phyloP scores from a whole-genome alignment of 2,888 invertebrate species.

The Eueremaeus valkanovi region DNA sequence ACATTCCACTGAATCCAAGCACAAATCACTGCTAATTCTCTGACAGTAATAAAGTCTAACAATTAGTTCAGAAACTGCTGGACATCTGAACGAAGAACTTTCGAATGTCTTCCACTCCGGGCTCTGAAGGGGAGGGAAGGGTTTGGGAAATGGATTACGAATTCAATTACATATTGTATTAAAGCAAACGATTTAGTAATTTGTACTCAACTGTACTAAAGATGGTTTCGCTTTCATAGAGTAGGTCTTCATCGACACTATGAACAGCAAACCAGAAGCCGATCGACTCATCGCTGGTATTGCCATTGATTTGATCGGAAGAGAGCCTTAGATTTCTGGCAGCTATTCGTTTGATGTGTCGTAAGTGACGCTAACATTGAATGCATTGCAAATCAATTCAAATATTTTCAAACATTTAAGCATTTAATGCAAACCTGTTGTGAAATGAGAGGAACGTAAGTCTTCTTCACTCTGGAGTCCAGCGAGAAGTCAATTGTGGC shows the following conservation, averaged over 20 bases:
- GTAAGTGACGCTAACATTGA: background rate
- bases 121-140: constrained; percentile 49
- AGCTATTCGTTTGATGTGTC: constrained; percentile 14
- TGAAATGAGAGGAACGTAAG: constrained; percentile 64
- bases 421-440: constrained; percentile 70
- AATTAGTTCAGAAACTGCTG: constrained; percentile 37
- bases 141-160: constrained; percentile 38
- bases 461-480: constrained; percentile 46
- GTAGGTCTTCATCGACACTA: constrained; percentile 1
- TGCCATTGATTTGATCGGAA: too few relatives aligned
- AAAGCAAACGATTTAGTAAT: constrained; percentile 49
- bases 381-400: background rate
- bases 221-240: constrained; percentile 3
- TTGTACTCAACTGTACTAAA: constrained; percentile 36
- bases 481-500: constrained; percentile 46
- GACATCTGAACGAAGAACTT: constrained; percentile 42
- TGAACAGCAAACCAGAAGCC: background rate
- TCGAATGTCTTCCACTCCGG: constrained; percentile 53
- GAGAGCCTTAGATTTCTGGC: constrained; percentile 10
- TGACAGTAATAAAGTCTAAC: constrained; percentile 32
- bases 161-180: constrained; percentile 50
- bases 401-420: background rate
- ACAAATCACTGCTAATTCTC: background rate
- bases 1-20: background rate
- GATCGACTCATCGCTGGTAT: background rate